Conservation (phyloP, 2,888 invertebrate genomes). For the Spilarctia lutea region DNA sequence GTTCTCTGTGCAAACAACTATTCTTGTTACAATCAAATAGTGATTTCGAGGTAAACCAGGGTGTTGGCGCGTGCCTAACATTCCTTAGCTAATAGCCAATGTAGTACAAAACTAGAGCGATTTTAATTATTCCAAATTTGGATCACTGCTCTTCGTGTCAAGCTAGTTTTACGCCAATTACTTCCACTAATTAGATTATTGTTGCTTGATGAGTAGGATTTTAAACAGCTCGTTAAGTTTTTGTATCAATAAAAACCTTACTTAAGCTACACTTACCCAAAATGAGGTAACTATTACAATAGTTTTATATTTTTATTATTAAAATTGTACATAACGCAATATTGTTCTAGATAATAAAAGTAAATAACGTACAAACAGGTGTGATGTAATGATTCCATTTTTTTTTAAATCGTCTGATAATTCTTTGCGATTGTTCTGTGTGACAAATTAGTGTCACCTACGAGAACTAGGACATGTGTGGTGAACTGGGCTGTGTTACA, state of each 20-base stretch:
- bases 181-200: constrained; percentile 36
- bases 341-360: neutral
- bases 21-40: constrained; percentile 67
- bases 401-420: neutral
- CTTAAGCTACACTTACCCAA: constrained; percentile 2
- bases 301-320: neutral
- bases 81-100: constrained; percentile 50
- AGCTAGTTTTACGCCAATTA: constrained; percentile 45
- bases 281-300: constrained; percentile 40
- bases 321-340: neutral
- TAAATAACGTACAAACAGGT: neutral
- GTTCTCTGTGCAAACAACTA: constrained; percentile 61
- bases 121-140: constrained; percentile 42
- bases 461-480: constrained; percentile 59
- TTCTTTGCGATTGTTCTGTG: constrained; percentile 3
- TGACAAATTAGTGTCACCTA: constrained; percentile 49
- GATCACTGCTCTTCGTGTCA: constrained; percentile 37
- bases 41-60: constrained; percentile 70
- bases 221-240: constrained; percentile 46
- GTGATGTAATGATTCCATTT: neutral
- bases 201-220: constrained; percentile 17
- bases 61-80: constrained; percentile 56
- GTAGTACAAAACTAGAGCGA: constrained; percentile 41
- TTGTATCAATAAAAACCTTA: constrained; percentile 22
- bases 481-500: constrained; percentile 58